Conservation (phyloP, 1,140 invertebrate species). For the Saccostrea echinata region DNA sequence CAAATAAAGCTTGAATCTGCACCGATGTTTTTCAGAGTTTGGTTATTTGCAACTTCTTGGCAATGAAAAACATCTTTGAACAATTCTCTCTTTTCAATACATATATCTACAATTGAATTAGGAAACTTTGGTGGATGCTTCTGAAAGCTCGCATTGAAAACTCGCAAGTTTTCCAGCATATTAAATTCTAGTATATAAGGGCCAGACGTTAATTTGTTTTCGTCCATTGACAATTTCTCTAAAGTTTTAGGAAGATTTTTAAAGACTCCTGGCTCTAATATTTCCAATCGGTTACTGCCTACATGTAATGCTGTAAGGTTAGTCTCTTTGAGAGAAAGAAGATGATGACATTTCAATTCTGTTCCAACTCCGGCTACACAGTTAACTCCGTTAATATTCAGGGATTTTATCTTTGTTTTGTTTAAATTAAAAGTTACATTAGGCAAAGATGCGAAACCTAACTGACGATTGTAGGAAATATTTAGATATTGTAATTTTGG, state of each 20-base stretch:
- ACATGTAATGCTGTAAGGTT: background rate
- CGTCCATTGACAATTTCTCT: background rate
- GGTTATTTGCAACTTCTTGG: background rate
- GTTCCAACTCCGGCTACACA: background rate
- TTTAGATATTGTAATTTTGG: background rate
- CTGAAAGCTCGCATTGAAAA: background rate
- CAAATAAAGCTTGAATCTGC: background rate
- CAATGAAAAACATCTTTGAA: background rate
- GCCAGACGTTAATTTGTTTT: background rate
- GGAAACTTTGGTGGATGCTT: background rate
- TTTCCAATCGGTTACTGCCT: background rate
- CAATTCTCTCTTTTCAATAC: background rate
- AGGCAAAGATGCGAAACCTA: background rate
- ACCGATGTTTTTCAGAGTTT: background rate
- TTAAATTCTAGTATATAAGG: background rate
- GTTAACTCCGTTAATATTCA: background rate
- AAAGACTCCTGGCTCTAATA: background rate
- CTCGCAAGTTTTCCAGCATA: background rate
- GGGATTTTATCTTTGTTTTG: background rate
- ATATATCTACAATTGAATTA: background rate
- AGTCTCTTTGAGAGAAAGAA: background rate
- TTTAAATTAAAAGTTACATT: background rate
- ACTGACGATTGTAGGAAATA: background rate
- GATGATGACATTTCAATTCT: background rate
- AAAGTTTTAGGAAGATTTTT: background rate